Evolutionary conservation across 2,113 vertebrate genomes (phyloP).

Genomic region (Alethe castanea): DNA sequence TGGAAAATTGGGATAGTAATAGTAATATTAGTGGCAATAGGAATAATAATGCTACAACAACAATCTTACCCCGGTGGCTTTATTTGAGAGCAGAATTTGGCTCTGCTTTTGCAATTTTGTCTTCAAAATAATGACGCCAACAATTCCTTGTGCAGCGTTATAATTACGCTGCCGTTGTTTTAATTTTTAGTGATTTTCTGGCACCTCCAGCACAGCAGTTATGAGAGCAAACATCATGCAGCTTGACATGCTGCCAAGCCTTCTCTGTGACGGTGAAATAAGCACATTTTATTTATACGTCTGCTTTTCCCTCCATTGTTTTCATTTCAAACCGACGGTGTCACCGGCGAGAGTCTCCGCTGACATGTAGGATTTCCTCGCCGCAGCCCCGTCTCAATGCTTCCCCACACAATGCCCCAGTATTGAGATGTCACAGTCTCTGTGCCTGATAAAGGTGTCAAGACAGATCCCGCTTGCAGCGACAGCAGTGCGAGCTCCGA

Average conservation of each 20-base stretch:
- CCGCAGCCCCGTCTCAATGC: neutral
- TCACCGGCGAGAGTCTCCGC: neutral
- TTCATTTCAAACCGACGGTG: neutral
- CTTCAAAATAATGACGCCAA: neutral
- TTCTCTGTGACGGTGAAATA: neutral
- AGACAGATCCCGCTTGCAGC: neutral
- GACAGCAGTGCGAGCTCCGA: neutral
- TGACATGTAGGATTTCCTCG: conserved; percentile 46
- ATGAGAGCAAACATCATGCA: neutral
- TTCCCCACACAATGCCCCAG: conserved; percentile 8
- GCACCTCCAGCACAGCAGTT: neutral
- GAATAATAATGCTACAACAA: neutral
- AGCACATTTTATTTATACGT: neutral
- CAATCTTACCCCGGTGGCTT: neutral
- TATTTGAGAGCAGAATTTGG: neutral
- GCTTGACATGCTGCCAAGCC: neutral
- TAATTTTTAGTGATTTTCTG: conserved; percentile 26
- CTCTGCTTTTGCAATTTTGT: neutral
- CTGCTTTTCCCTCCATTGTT: neutral
- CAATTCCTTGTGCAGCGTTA: neutral
- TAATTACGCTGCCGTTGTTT: neutral
- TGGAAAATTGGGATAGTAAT: neutral
- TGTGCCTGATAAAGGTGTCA: conserved; percentile 53
- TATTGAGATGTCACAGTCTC: conserved; percentile 61
- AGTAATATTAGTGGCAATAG: neutral